A percentile compares a stretch with the other conserved stretches of the same genome.
phyloP scores from a whole-genome alignment of 1,140 invertebrate species.

The Periplaneta americana region DNA sequence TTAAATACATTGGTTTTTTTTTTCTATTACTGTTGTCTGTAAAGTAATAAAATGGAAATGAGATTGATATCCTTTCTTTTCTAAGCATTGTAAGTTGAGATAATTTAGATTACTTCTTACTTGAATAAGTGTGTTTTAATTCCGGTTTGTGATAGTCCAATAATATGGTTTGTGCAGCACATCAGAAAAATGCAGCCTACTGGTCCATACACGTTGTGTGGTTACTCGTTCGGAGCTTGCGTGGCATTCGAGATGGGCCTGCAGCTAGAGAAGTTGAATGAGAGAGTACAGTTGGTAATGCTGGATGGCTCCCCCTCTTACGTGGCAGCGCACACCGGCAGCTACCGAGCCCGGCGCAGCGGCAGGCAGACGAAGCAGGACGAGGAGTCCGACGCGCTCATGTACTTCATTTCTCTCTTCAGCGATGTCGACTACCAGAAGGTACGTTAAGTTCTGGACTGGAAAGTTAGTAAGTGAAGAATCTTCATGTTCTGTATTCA shows the following conservation, averaged over 20 bases:
- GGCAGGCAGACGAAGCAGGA: slow-evolving; percentile 32
- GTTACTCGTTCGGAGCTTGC: slow-evolving; percentile 91
- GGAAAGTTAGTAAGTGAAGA: no score
- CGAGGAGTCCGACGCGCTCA: slow-evolving; percentile 65
- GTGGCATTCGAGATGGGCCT: slow-evolving; percentile 91
- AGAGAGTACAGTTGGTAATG: slow-evolving; percentile 63
- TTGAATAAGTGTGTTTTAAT: no score
- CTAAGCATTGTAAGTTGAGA: not conserved
- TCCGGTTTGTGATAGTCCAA: no score
- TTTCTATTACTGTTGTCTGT: no score
- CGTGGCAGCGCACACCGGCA: slow-evolving; percentile 70
- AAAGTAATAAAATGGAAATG: no score
- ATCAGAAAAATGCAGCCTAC: slow-evolving; percentile 70
- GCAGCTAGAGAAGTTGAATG: slow-evolving; percentile 64
- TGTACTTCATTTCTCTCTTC: slow-evolving; percentile 77
- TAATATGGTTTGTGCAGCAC: slow-evolving; percentile 39
- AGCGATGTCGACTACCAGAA: slow-evolving; percentile 67
- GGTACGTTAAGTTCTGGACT: slow-evolving; percentile 45
- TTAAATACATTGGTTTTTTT: no score
- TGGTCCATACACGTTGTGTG: slow-evolving; percentile 81
- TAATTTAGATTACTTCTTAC: no score
- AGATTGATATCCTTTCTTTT: not conserved
- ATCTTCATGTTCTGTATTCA: no score
- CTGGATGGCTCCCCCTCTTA: slow-evolving; percentile 91
- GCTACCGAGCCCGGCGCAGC: slow-evolving; percentile 51